These are phyloP conservation scores for Lepidocyrtoides sp. DNA, from an alignment of 2,888 invertebrate species.

Conservation along the genomic window DNA sequence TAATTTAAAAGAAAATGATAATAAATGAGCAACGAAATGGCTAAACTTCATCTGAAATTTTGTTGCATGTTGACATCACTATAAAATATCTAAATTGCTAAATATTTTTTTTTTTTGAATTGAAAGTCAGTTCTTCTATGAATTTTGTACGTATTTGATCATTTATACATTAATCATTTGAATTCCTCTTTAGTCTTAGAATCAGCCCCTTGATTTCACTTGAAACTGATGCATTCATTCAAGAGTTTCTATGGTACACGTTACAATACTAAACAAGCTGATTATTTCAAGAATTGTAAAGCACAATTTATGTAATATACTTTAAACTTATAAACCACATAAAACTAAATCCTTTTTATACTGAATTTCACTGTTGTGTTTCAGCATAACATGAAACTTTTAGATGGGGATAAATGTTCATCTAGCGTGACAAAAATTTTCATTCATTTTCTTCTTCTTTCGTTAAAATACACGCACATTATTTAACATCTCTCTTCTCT, in stretches of 20 bases:
- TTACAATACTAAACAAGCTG: neutral
- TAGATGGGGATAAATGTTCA: neutral
- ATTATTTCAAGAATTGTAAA: neutral
- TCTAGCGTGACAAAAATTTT: slow-evolving; percentile 23
- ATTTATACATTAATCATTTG: slow-evolving; percentile 42
- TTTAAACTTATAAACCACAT: no score
- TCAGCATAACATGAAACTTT: no score
- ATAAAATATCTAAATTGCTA: neutral
- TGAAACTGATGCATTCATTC: neutral
- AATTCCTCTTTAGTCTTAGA: neutral
- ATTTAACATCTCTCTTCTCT: neutral
- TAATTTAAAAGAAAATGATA: neutral
- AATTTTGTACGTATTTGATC: neutral
- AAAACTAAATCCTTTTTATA: no score
- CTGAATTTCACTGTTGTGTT: neutral
- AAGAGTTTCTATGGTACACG: neutral
- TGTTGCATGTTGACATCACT: neutral
- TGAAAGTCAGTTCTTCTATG: neutral
- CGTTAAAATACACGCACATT: slow-evolving; percentile 21
- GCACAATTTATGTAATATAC: neutral
- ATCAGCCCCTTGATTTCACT: neutral
- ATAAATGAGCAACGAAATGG: slow-evolving; percentile 20
- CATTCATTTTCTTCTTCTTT: slow-evolving; percentile 30
- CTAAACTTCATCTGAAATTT: slow-evolving; percentile 10
- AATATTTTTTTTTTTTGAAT: neutral